Conservation (phyloP, 92 coral and sea anemone genomes). For the Umimayanthus kanabou region DNA sequence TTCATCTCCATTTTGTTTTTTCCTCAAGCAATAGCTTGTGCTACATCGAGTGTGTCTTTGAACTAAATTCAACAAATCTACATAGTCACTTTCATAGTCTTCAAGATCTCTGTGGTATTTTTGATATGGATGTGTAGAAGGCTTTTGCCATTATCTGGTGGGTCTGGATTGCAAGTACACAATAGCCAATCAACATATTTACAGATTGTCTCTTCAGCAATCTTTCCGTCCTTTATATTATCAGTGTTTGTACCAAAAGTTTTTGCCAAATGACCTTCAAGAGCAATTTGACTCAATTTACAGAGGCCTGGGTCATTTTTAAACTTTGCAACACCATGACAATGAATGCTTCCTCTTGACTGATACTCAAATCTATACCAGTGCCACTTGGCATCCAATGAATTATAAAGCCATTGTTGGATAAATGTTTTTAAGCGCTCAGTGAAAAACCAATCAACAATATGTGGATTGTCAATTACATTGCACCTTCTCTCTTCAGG, state of each 20-base stretch:
- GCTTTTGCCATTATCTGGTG: slow-evolving; percentile 69
- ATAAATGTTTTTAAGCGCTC: slow-evolving; percentile 45
- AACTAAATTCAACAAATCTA: slow-evolving; percentile 44
- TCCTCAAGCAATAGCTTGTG: slow-evolving; percentile 41
- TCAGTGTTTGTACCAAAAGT: slow-evolving; percentile 5
- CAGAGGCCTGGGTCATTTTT: slow-evolving; percentile 52
- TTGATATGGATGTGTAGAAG: slow-evolving; percentile 55
- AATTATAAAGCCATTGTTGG: slow-evolving; percentile 44
- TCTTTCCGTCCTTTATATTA: slow-evolving; percentile 53
- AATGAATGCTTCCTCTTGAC: slow-evolving; percentile 62
- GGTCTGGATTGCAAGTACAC: slow-evolving; percentile 68
- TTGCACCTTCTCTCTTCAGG: slow-evolving; percentile 46
- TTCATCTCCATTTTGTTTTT: slow-evolving; percentile 5
- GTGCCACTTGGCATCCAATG: slow-evolving; percentile 51
- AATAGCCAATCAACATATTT: slow-evolving; percentile 69
- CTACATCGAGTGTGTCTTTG: slow-evolving; percentile 46
- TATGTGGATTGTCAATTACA: slow-evolving; percentile 55
- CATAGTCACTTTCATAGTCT: slow-evolving; percentile 34
- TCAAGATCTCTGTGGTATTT: slow-evolving; percentile 36
- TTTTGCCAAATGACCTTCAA: slow-evolving; percentile 50
- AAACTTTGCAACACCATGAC: slow-evolving; percentile 46
- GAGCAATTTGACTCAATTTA: slow-evolving; percentile 42
- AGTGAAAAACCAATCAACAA: slow-evolving; percentile 57
- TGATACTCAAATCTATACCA: slow-evolving; percentile 45
- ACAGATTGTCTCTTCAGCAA: slow-evolving; percentile 63